Evolutionary conservation across 2,113 vertebrate genomes (phyloP), one percentile per base, ranked within the genome.

Genomic region (Erinaceus europaeus): DNA sequence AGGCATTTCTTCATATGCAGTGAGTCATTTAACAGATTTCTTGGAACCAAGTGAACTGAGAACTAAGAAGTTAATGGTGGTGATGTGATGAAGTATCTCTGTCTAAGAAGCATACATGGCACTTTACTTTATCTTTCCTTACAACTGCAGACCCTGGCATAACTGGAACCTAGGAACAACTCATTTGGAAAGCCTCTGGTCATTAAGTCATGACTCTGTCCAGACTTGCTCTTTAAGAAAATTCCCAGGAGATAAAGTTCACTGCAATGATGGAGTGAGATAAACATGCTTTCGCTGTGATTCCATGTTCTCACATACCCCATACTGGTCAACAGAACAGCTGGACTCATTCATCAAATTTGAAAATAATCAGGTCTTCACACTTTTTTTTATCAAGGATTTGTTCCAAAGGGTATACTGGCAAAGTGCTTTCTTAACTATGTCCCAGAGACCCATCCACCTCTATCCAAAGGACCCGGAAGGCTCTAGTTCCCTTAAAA

Each of bases 211-310:
- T 72, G 52, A 76, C 50, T 96, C 82, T 83, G 76, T 79, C 78
- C 92, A 89, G 65, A 92, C 71, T 95, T 91, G 90, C 82, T 79
- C 80, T 90, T 85, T 90, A 93, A 88, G 92, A 89, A 82, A 80
- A 95, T 95, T 95, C 95, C 95, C 92, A 92, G 89, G 82, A 93
- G 90, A 92, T 87, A 71, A 79, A 62, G 53, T 84, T 89, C 68
- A 65, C 64, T 50, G 29, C 57, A 68, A 29, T 50, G 86, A 94
- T 93, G 52, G 93, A 95, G 89, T 88, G 94, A 92, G 94, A 95
- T 82, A 75, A 94, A 18, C 72, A 84, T 59, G 92, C 83, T 92
- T 95, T 91, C 86, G 87, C 88, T 93, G 80, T 61, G 53, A 9
- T 72, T 62, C 79, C 76, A 84, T 62, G 80, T 91, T 93, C 88